Percentiles rank a stretch among this genome's conserved stretches.
Evolutionary conservation across 2,888 invertebrate species (phyloP).

Genomic region (Actias luna): DNA sequence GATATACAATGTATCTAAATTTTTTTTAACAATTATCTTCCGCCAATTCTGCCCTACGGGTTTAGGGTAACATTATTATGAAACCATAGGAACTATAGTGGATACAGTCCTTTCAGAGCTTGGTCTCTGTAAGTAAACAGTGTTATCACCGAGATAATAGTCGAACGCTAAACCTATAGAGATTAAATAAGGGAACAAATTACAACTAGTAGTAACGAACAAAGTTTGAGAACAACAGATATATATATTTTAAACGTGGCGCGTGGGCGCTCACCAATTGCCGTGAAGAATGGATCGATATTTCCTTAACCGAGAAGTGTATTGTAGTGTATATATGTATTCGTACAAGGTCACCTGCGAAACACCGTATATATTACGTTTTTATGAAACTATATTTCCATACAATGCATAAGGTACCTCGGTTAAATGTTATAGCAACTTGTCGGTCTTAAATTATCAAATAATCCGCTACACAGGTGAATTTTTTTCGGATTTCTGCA

Average conservation of each 20-base stretch:
- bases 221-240: not conserved
- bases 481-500: too few relatives aligned
- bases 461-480: too few relatives aligned
- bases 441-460: too few relatives aligned
- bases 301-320: conserved; percentile 7
- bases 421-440: too few relatives aligned
- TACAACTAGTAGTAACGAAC: not conserved
- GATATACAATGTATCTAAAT: too few relatives aligned
- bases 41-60: too few relatives aligned
- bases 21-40: too few relatives aligned
- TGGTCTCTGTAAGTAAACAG: too few relatives aligned
- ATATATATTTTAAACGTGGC: not conserved
- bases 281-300: conserved; percentile 5
- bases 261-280: not conserved
- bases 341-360: not conserved
- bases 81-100: too few relatives aligned
- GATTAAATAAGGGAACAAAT: not conserved
- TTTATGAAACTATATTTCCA: not conserved
- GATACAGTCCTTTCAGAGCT: too few relatives aligned
- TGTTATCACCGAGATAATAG: too few relatives aligned
- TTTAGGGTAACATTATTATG: too few relatives aligned
- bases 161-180: not conserved
- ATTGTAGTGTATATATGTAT: not conserved
- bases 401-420: not conserved
- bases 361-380: not conserved